Base-by-base conservation (phyloP, 2,888 invertebrate species). In the Actias luna region DNA sequence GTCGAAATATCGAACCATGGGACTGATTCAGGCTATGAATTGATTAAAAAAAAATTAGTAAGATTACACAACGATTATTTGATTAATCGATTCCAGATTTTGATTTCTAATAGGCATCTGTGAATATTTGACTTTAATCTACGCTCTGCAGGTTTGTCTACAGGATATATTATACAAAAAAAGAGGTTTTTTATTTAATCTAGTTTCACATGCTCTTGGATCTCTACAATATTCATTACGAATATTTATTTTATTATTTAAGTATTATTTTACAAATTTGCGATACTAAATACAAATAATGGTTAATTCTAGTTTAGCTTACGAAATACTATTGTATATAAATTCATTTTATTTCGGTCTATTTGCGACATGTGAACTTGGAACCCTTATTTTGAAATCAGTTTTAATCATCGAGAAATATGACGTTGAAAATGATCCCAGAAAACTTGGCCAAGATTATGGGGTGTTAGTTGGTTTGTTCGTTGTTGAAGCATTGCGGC, bases 281-380 rank as follows among this genome's bases (percentile, higher is more conserved):
- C n/a, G n/a, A n/a, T n/a, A n/a, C n/a, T n/a, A n/a, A n/a, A n/a
- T 33, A 33, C 58, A 42, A 58, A 73, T 65, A 67, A 94, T 95
- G 93, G 94, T 96, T 79, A 96, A 96, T 81, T 95, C 96, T 64
- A 96, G 96, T 75, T 93, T 97, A 83, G 95, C 95, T 25, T 97
- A 97, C 77, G 97, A 97, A 93, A 96, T 97, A 82, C 93, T 97
- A 61, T 93, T 97, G 76, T 97, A 97, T 86, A 94, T 97, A 72
- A 97, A 97, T 92, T 97, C 97, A 31, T 97, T 97, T 93, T 97
- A 97, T 88, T 97, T 97, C 81, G 97, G 97, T 78, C 95, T 97
- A 91, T 97, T 97, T 85, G 95, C 96, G 59, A 94, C 95, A 67
- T 96, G 96, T 85, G 97, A 97, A 89, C 89, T 97, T 70, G 95